Conservation (phyloP, 2,888 invertebrate genomes). For the Iphiclides podalirius region DNA sequence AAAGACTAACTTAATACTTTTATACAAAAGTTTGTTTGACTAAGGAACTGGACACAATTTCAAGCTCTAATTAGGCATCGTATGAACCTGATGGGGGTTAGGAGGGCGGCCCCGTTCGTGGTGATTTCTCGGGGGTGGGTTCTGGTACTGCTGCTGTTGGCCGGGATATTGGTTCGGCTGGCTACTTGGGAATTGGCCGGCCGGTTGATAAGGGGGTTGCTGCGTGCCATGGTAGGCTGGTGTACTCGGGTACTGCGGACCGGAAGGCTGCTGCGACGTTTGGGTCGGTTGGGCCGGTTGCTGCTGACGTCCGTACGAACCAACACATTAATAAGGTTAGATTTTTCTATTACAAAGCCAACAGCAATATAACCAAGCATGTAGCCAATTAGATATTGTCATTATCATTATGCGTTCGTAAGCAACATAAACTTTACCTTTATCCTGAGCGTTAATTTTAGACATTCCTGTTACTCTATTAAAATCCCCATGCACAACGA, state of each 20-base stretch:
- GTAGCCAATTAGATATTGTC: conserved; percentile 62
- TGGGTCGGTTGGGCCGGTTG: conserved; percentile 78
- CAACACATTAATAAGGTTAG: conserved; percentile 81
- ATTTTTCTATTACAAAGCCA: conserved; percentile 76
- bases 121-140: conserved; percentile 75
- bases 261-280: conserved; percentile 77
- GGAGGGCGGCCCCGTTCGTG: conserved; percentile 77
- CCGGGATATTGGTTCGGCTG: conserved; percentile 59
- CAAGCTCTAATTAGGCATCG: not conserved
- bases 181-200: conserved; percentile 76
- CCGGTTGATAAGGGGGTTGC: conserved; percentile 75
- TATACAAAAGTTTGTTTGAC: no score
- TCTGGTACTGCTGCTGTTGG: conserved; percentile 67
- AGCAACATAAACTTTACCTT: conserved; percentile 76
- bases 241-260: conserved; percentile 76
- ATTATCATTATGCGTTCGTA: conserved; percentile 65
- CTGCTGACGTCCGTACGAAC: conserved; percentile 81
- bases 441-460: conserved; percentile 55
- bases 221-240: conserved; percentile 79
- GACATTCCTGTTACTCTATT: conserved; percentile 74
- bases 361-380: conserved; percentile 73
- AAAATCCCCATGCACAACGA: conserved; percentile 78
- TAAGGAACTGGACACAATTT: not conserved
- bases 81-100: conserved; percentile 68
- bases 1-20: no score